Base-by-base conservation (phyloP, 2,888 invertebrate genomes). In the Schizaphis graminum region DNA sequence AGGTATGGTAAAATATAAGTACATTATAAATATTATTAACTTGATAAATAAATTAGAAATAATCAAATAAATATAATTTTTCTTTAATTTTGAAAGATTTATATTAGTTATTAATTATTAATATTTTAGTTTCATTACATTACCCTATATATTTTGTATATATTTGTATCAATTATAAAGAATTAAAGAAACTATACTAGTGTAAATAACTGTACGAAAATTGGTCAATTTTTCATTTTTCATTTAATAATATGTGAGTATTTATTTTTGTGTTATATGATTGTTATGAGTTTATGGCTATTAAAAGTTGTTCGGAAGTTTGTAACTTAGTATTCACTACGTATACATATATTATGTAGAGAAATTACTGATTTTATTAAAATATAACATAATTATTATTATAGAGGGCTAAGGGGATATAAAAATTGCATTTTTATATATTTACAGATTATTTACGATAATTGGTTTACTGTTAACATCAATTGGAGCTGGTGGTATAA, bases 401-500 rank as follows among this genome's bases (percentile, higher is more conserved):
- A 53, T 35, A 28, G 16, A 28, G 13, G n/a, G 5, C n/a, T 5
- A 5, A 4, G n/a, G 2, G 3, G 16, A 35, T 67, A 67, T 16
- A 4, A 16, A n/a, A n/a, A 67, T 67, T 41, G 35, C 1, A 89
- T n/a, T 89, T 57, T 35, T 41, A 56, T 56, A 3, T 41, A 11
- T n/a, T 92, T n/a, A n/a, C 56, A 92, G 92, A 56, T 56, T n/a
- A 24, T 47, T 92, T 92, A 77, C 93, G 4, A 47, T 97, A 94
- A 95, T 97, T 41, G 98, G 98, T 0, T 96, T 98, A 44, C 95
- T 97, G 28, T 96, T 98, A 95, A 97, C 98, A 94, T 97, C 97
- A 0, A 95, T 97, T 5, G 98, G 98, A 8, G 98, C 98, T 0
- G 98, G 98, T 0, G 98, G 98, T 8, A 98, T 98, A 95, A 98